phyloP scores from a whole-genome alignment of 2,113 vertebrate genomes.

The Cathartes aura region DNA sequence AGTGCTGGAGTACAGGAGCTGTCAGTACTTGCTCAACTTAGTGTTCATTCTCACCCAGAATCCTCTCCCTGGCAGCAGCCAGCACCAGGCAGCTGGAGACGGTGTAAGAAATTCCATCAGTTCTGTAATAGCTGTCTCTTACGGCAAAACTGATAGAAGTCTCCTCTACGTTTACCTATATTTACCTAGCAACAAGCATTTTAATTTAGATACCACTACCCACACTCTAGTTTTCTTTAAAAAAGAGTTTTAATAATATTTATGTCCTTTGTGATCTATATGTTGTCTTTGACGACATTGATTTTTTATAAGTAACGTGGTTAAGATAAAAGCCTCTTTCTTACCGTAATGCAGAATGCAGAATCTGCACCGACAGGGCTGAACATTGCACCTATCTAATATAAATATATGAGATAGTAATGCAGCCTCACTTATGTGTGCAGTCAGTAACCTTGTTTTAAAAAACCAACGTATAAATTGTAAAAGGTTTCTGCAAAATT shows the following conservation, averaged over 20 bases:
- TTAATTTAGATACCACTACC: neutral
- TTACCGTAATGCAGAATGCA: neutral
- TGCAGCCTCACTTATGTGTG: neutral
- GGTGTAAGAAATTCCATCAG: neutral
- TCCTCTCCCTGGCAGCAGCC: neutral
- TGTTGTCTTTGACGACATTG: neutral
- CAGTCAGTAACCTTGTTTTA: neutral
- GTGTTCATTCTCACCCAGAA: neutral
- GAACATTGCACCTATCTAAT: neutral
- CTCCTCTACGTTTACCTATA: neutral
- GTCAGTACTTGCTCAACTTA: neutral
- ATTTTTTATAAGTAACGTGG: neutral
- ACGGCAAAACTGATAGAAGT: neutral
- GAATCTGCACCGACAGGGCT: neutral
- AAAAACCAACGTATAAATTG: neutral
- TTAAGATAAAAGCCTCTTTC: slow-evolving; percentile 14
- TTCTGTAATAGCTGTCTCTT: neutral
- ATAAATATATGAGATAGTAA: neutral
- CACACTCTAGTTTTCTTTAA: neutral
- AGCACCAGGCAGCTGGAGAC: neutral
- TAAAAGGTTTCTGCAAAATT: neutral
- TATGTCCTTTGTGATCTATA: neutral
- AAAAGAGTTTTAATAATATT: neutral
- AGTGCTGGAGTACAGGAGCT: neutral
- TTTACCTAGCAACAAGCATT: neutral